These are phyloP conservation scores for Odontamblyopus lacepedii DNA, from an alignment of 2,797 vertebrate species.

Conservation along the genomic window DNA sequence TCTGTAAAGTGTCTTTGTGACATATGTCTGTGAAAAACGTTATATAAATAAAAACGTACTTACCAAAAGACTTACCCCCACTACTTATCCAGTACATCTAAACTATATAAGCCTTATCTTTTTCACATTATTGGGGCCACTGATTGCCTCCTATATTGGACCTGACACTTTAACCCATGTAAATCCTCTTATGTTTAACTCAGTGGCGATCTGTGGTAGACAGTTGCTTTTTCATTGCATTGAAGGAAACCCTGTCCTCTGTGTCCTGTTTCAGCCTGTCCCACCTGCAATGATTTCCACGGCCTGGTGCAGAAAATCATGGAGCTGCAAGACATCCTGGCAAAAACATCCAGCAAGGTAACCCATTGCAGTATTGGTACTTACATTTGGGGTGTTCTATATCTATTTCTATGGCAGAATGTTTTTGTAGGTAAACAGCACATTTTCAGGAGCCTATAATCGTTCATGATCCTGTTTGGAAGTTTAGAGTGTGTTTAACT, in stretches of 20 bases:
- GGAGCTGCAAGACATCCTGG: constrained; percentile 96
- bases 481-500: too few species aligned
- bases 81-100: neutral
- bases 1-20: too few species aligned
- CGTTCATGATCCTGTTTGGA: too few species aligned
- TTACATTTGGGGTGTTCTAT: too few species aligned
- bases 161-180: neutral
- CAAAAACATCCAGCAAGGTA: constrained; percentile 99
- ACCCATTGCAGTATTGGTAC: neutral
- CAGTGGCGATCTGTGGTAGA: neutral
- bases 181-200: neutral
- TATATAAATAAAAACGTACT: too few species aligned
- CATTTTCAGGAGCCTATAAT: too few species aligned
- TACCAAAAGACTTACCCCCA: neutral
- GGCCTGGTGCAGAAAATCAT: constrained; percentile 99
- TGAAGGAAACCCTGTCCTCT: constrained; percentile 4
- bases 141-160: neutral
- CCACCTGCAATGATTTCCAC: constrained; percentile 98
- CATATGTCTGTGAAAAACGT: too few species aligned
- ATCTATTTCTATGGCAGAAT: too few species aligned
- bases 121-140: neutral
- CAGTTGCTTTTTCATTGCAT: constrained; percentile 1
- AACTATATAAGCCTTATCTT: neutral
- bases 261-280: constrained; percentile 84
- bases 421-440: too few species aligned